Evolutionary conservation across 64 coral and sea anemone species (phyloP).

Genomic region (Montipora capricornis): DNA sequence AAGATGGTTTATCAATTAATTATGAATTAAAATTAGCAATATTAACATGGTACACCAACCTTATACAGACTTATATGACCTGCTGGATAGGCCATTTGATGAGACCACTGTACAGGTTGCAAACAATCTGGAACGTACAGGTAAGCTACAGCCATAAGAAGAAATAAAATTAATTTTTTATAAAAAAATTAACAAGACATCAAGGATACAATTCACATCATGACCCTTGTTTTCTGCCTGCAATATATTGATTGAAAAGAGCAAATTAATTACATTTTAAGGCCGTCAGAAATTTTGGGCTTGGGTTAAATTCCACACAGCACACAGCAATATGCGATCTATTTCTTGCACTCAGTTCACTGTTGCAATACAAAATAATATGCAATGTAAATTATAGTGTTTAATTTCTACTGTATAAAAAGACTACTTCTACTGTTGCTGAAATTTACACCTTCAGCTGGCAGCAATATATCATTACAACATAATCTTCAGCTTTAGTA

Average conservation of each 20-base stretch:
- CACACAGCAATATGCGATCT: too few species aligned
- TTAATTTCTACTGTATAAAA: background rate
- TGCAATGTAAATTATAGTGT: background rate
- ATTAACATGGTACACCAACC: background rate
- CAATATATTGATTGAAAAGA: background rate
- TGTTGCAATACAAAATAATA: background rate
- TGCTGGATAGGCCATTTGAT: background rate
- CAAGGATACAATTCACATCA: too few species aligned
- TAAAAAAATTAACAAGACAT: background rate
- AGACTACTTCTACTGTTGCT: background rate
- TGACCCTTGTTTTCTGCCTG: background rate
- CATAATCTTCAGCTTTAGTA: background rate
- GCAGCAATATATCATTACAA: background rate
- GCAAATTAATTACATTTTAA: too few species aligned
- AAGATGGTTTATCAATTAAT: background rate
- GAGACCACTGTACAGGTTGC: background rate
- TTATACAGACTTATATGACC: background rate
- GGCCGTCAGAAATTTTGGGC: too few species aligned
- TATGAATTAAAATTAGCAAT: background rate
- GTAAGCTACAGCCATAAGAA: background rate
- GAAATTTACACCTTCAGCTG: background rate
- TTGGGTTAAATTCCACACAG: too few species aligned
- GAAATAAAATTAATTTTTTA: background rate
- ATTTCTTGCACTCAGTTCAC: too few species aligned
- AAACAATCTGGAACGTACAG: background rate